A percentile compares a stretch with the other conserved stretches of the same genome.
Conservation (phyloP, 2,113 vertebrate genomes). For the Conger conger region DNA sequence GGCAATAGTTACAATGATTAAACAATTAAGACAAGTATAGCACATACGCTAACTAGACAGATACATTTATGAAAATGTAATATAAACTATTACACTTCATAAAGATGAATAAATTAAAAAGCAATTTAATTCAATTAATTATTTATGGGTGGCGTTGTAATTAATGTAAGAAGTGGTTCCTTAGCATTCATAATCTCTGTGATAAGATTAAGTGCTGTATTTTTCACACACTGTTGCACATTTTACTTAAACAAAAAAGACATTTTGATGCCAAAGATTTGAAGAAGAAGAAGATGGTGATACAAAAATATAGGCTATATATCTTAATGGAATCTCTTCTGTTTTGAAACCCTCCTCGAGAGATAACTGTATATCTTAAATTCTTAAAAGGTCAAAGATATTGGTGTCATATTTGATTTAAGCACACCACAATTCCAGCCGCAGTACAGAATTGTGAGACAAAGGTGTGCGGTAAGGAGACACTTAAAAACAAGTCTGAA, state of each 20-base stretch:
- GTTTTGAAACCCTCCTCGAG: background rate
- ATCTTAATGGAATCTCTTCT: background rate
- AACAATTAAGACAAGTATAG: no score
- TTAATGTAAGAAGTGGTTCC: no score
- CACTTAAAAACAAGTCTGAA: background rate
- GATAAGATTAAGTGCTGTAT: background rate
- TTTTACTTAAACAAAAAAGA: background rate
- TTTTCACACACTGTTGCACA: background rate
- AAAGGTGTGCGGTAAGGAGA: slow-evolving; percentile 6
- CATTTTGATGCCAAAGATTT: background rate
- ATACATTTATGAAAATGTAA: no score
- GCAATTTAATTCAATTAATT: no score
- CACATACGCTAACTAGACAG: no score
- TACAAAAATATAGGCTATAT: background rate
- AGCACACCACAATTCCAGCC: background rate
- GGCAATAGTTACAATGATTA: no score
- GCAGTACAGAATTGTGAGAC: slow-evolving; percentile 13
- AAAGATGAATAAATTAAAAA: background rate
- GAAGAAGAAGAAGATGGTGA: background rate
- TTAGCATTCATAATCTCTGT: no score
- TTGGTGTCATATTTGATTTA: slow-evolving; percentile 27
- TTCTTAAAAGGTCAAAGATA: slow-evolving; percentile 22
- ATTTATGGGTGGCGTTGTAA: no score
- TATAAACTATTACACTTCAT: no score
- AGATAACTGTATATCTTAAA: slow-evolving; percentile 8